A percentile compares a stretch with the other conserved stretches of the same genome.
Conservation (phyloP, 2,888 invertebrate species). For the Macrophya annulata region DNA sequence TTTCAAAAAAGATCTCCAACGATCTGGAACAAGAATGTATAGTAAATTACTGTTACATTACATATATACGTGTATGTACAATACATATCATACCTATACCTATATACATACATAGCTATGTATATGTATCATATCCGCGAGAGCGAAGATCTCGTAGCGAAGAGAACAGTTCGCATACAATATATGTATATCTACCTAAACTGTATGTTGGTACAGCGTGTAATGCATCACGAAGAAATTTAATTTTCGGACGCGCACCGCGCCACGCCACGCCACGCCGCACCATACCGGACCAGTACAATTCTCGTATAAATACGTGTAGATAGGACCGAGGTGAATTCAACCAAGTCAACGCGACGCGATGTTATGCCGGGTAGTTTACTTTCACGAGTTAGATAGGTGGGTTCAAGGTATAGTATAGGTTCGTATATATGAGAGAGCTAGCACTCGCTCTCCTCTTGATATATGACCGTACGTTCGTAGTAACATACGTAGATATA, state of each 20-base stretch:
- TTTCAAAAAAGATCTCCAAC: no score
- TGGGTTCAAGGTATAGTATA: background rate
- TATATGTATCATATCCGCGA: no score
- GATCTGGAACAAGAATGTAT: no score
- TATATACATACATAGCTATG: no score
- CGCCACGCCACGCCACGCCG: background rate
- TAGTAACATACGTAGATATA: background rate
- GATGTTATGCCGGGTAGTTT: slow-evolving; percentile 30
- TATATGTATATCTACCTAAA: background rate
- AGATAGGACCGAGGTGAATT: background rate
- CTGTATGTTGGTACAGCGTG: background rate
- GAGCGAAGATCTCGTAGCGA: no score
- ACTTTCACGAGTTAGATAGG: slow-evolving; percentile 23
- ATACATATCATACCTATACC: no score
- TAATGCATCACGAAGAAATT: slow-evolving; percentile 10
- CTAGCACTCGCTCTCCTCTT: background rate
- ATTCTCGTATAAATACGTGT: no score
- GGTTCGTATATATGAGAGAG: background rate
- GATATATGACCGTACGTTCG: background rate
- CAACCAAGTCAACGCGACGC: slow-evolving; percentile 22
- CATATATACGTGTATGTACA: no score
- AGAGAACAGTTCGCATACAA: background rate
- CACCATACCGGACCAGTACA: no score
- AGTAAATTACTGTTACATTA: no score
- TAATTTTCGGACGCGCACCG: slow-evolving; percentile 24